phyloP scores from a whole-genome alignment of 2,113 vertebrate genomes.

The Tichodroma muraria region DNA sequence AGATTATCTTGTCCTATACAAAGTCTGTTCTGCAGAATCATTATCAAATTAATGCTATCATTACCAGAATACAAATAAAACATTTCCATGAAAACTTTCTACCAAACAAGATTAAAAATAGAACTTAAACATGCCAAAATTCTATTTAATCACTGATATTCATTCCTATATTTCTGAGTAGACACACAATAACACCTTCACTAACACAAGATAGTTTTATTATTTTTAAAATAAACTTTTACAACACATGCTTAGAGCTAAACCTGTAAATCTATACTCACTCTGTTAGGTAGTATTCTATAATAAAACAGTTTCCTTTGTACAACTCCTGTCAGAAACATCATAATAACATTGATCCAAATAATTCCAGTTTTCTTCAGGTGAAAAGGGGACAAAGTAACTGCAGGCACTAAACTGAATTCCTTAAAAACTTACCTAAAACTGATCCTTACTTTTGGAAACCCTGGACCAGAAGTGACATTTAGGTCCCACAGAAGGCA shows the following conservation, averaged over 20 bases:
- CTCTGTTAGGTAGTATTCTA: not conserved
- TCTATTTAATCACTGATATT: not conserved
- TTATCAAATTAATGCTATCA: not conserved
- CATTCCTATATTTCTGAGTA: not conserved
- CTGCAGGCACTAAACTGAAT: not conserved
- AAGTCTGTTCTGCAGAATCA: not conserved
- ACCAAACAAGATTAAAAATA: not conserved
- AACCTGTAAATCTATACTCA: not conserved
- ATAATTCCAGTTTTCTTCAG: not conserved
- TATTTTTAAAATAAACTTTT: not conserved
- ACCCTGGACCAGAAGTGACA: not conserved
- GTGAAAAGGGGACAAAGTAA: not conserved
- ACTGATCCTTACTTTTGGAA: not conserved
- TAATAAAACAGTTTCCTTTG: not conserved
- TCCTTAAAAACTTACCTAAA: not conserved
- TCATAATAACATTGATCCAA: not conserved
- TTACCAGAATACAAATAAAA: not conserved
- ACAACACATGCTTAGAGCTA: not conserved
- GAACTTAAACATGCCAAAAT: not conserved
- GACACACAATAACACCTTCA: too few species aligned
- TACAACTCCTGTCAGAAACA: not conserved
- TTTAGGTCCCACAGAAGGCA: not conserved
- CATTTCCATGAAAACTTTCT: not conserved
- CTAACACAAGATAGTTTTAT: not conserved
- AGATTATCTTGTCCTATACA: not conserved